Base-by-base conservation (phyloP, 1,140 invertebrate species). In the Drepana arcuata region DNA sequence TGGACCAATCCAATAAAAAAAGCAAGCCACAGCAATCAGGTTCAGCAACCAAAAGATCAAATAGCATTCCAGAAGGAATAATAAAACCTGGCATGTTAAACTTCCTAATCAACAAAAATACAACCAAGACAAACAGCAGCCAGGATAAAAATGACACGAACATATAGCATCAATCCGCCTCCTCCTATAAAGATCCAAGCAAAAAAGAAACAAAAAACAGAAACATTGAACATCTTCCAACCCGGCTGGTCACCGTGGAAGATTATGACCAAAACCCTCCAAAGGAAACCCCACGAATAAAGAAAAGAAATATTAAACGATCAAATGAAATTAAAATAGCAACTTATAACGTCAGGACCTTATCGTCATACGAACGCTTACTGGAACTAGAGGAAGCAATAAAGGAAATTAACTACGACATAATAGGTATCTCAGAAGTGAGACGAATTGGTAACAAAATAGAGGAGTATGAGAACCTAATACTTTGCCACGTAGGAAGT, bases 231-330 rank as follows among this genome's bases (percentile, higher is more conserved):
- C 11, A 36, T 42, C 40, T 35, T 42, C 40, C 33, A 42, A 42
- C 27, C 33, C 40, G 40, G 40, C 14, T 42, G 40, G 40, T 35
- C 33, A 35, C 40, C 40, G 40, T 36, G 40, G 33, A 42, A 35
- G 40, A 42, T 24, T 35, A 11, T 14, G 40, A 42, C 40, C 40
- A 42, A 13, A 35, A 42, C 40, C 40, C 40, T 35, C 28, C 21
- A 32, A 41, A 10, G 7, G 15, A 14, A 3, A 21, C 10, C 14
- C 21, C 31, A 10, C 7, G 13, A 4, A 3, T n/a, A 12, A 6
- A 9, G 9, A 40, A 16, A 12, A 40, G 7, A 15, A 15, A 33
- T 5, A 15, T 32, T 11, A 26, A 33, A 16, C 7, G 27, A 16
- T 18, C 4, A 9, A 12, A 16, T 7, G 14, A 41, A 34, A 7